Conservation (phyloP, 2,888 invertebrate genomes). For the Calliphora vomitoria region DNA sequence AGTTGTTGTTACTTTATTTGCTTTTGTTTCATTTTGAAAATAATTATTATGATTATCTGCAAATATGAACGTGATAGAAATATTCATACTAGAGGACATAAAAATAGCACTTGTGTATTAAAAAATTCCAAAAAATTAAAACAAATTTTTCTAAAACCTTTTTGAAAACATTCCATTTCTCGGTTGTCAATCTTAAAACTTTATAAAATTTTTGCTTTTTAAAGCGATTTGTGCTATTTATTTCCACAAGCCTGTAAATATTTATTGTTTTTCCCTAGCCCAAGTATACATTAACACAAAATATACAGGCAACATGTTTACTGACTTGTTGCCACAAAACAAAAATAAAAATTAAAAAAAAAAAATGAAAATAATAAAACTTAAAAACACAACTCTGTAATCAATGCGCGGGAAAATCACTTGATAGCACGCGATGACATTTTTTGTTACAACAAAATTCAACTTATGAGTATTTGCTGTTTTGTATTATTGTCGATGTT, state of each 20-base stretch:
- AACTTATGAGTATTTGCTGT: conserved; percentile 21
- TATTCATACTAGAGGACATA: neutral
- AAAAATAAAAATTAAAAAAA: conserved; percentile 54
- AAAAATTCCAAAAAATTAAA: too few species aligned
- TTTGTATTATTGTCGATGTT: conserved; percentile 44
- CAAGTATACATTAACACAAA: conserved; percentile 6
- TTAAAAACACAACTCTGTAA: conserved; percentile 76
- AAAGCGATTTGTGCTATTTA: conserved; percentile 18
- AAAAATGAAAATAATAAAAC: conserved; percentile 31
- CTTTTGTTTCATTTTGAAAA: conserved; percentile 65
- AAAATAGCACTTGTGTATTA: conserved; percentile 20
- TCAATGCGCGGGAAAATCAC: conserved; percentile 81
- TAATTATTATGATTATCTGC: conserved; percentile 81
- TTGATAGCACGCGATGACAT: conserved; percentile 81
- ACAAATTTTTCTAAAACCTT: too few species aligned
- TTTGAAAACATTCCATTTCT: too few species aligned
- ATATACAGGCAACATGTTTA: conserved; percentile 51
- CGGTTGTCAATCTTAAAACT: too few species aligned
- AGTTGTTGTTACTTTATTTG: conserved; percentile 8
- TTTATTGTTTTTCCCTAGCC: conserved; percentile 16
- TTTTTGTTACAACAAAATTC: conserved; percentile 66
- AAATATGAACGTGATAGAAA: conserved; percentile 26
- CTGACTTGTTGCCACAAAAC: conserved; percentile 71
- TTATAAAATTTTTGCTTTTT: too few species aligned
- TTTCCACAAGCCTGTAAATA: neutral